These are phyloP conservation scores for Diorhabda carinulata DNA, from an alignment of 1,140 invertebrate genomes.

Conservation along the genomic window DNA sequence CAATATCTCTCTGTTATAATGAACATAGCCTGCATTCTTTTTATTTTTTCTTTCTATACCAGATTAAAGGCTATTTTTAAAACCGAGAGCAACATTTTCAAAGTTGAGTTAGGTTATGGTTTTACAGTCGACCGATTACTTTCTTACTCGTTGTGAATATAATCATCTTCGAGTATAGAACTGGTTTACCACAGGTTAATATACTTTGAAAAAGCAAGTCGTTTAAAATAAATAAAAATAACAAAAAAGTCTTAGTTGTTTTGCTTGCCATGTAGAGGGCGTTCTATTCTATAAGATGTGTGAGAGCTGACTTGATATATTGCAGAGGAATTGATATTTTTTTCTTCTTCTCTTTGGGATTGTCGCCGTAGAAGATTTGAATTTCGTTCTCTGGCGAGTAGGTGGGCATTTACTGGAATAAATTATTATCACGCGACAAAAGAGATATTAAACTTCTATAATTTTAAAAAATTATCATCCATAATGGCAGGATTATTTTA, in stretches of 20 bases:
- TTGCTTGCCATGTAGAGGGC: slow-evolving; percentile 29
- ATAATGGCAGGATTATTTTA: too few relatives aligned
- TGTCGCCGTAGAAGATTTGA: slow-evolving; percentile 13
- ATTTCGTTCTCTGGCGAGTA: slow-evolving; percentile 10
- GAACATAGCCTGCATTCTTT: slow-evolving; percentile 23
- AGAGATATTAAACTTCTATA: background rate
- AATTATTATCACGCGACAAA: slow-evolving; percentile 14
- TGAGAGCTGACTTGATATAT: slow-evolving; percentile 19
- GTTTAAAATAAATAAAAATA: slow-evolving; percentile 45
- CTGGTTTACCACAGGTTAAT: slow-evolving; percentile 37
- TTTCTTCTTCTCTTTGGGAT: slow-evolving; percentile 15
- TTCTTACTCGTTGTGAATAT: slow-evolving; percentile 17
- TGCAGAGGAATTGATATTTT: slow-evolving; percentile 12
- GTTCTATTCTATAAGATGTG: slow-evolving; percentile 16
- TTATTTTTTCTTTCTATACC: slow-evolving; percentile 33
- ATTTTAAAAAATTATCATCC: too few relatives aligned
- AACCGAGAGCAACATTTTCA: slow-evolving; percentile 43
- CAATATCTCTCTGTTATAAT: slow-evolving; percentile 20
- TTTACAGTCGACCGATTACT: slow-evolving; percentile 35
- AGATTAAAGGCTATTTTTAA: slow-evolving; percentile 45
- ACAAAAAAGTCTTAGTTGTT: slow-evolving; percentile 29
- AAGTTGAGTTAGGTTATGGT: slow-evolving; percentile 44
- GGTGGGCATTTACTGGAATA: slow-evolving; percentile 12
- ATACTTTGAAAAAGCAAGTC: slow-evolving; percentile 44
- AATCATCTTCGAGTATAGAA: slow-evolving; percentile 18